These are phyloP conservation scores for Notolepis coatsorum DNA, from an alignment of 2,797 vertebrate genomes.

Conservation along the genomic window DNA sequence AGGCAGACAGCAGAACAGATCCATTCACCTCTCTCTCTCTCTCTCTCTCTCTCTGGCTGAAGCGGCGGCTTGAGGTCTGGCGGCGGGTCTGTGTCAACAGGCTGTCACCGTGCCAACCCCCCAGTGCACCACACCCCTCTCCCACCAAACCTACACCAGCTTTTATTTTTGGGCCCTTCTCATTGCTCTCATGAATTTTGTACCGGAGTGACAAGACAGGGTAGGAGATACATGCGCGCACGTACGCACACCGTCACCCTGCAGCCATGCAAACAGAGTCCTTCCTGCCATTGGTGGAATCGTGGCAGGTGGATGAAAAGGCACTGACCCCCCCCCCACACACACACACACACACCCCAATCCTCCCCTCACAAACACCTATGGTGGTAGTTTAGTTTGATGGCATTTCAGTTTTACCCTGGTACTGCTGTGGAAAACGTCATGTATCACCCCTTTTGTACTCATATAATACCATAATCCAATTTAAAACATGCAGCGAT, in stretches of 20 bases:
- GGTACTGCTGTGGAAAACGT: too few species aligned
- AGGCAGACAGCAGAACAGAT: conserved; percentile 14
- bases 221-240: conserved; percentile 24
- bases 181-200: conserved; percentile 71
- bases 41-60: conserved; percentile 62
- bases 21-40: too few species aligned
- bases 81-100: conserved; percentile 75
- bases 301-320: conserved; percentile 1
- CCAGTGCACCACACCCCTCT: conserved; percentile 39
- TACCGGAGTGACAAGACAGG: conserved; percentile 75
- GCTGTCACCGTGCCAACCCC: conserved; percentile 68
- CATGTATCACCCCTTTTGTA: too few species aligned
- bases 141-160: conserved; percentile 66
- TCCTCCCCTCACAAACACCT: background rate
- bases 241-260: conserved; percentile 2
- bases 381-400: background rate
- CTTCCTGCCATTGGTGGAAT: background rate
- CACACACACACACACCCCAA: background rate
- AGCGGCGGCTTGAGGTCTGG: conserved; percentile 77
- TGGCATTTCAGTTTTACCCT: too few species aligned
- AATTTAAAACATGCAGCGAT: too few species aligned
- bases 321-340: conserved; percentile 19
- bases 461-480: too few species aligned
- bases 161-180: conserved; percentile 62
- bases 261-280: conserved; percentile 23